phyloP scores from a whole-genome alignment of 2,888 invertebrate genomes.

The Nephrocerus scutellatus region DNA sequence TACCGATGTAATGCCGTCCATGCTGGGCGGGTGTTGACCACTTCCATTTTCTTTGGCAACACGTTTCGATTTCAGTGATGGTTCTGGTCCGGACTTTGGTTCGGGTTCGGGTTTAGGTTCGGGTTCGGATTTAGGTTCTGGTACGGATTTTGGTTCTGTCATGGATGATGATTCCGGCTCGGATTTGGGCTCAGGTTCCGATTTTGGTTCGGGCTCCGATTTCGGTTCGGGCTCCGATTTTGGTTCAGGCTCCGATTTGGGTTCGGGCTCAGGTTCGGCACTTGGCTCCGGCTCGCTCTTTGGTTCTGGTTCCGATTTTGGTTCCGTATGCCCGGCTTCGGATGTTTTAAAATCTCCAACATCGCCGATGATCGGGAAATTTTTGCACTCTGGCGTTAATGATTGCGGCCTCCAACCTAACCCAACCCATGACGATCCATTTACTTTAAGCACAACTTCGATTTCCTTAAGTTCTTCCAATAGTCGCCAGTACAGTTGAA shows the following conservation, averaged over 20 bases:
- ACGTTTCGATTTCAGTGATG: constrained; percentile 50
- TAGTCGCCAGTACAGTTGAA: constrained; percentile 78
- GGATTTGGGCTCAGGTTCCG: constrained; percentile 48
- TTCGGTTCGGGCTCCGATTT: constrained; percentile 49
- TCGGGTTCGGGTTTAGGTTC: constrained; percentile 46
- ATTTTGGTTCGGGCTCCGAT: constrained; percentile 46
- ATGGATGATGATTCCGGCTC: constrained; percentile 49
- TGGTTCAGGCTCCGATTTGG: constrained; percentile 44
- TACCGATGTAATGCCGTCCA: constrained; percentile 60
- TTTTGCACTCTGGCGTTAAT: constrained; percentile 68
- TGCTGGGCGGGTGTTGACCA: constrained; percentile 48
- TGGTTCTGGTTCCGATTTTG: constrained; percentile 32
- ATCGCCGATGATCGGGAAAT: constrained; percentile 64
- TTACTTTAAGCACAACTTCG: constrained; percentile 81
- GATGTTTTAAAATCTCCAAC: constrained; percentile 34
- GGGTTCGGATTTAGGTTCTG: constrained; percentile 47
- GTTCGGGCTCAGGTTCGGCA: constrained; percentile 41
- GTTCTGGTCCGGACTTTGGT: constrained; percentile 44
- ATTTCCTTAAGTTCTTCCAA: constrained; percentile 76
- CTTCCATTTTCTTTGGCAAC: constrained; percentile 49
- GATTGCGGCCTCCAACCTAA: constrained; percentile 86
- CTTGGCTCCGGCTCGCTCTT: constrained; percentile 41
- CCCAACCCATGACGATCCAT: constrained; percentile 77
- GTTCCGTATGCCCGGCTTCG: constrained; percentile 38
- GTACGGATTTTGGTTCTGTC: constrained; percentile 46